Percentiles rank a stretch among this genome's conserved stretches.
Evolutionary conservation across 2,113 vertebrate genomes (phyloP).

Genomic region (Eublepharis macularius): DNA sequence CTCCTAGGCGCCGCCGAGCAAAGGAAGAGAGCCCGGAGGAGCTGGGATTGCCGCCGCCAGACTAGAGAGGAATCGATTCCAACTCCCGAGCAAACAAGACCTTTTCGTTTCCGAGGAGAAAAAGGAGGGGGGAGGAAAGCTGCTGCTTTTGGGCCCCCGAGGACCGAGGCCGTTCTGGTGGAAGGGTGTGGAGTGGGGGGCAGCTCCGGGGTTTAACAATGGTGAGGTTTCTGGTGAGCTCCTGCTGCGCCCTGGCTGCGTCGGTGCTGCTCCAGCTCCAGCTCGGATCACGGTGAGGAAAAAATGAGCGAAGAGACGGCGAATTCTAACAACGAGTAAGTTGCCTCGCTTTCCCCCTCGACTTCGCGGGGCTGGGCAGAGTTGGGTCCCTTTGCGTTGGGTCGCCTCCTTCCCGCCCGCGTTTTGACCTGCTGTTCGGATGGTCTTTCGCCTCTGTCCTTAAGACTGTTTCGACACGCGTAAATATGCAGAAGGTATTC

Average conservation of each 20-base stretch:
- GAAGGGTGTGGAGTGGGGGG: slow-evolving; percentile 62
- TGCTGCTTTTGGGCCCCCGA: background rate
- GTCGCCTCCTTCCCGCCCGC: background rate
- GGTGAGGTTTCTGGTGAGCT: slow-evolving; percentile 78
- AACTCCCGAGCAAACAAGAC: background rate
- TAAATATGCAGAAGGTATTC: slow-evolving; percentile 30
- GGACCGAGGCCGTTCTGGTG: slow-evolving; percentile 49
- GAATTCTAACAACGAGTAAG: slow-evolving; percentile 97
- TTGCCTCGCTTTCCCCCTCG: slow-evolving; percentile 3
- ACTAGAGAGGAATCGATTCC: background rate
- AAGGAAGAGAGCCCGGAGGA: background rate
- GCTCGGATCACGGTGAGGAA: slow-evolving; percentile 92
- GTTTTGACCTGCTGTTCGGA: background rate
- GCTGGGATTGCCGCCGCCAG: background rate
- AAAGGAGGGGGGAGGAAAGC: background rate
- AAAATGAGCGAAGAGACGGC: slow-evolving; percentile 99
- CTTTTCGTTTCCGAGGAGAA: background rate
- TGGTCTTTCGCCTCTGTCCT: background rate
- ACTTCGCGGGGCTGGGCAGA: background rate
- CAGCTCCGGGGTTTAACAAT: slow-evolving; percentile 72
- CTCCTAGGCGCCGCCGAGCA: slow-evolving; percentile 35
- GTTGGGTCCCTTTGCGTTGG: too few species aligned
- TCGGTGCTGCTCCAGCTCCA: slow-evolving; percentile 83
- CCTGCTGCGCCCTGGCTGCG: slow-evolving; percentile 80
- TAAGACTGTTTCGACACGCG: slow-evolving; percentile 24